Percentiles rank a stretch among this genome's conserved stretches.
Conservation (phyloP, 2,113 vertebrate genomes). For the Herpetotheres cachinnans region DNA sequence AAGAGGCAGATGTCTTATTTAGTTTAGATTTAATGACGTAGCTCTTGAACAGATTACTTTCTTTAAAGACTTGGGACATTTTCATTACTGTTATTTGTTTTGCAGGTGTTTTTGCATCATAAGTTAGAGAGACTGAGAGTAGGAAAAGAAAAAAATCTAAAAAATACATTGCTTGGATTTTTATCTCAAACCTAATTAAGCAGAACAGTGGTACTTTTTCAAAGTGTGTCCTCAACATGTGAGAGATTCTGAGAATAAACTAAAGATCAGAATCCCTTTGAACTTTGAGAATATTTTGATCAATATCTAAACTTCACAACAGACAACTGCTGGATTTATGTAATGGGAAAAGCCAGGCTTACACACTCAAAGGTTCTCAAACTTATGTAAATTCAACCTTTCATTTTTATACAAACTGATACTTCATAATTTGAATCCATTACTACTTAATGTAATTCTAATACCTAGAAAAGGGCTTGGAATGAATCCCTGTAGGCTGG, state of each 20-base stretch:
- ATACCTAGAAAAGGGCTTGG: not conserved
- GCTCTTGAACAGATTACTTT: not conserved
- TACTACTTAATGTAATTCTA: not conserved
- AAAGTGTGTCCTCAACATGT: not conserved
- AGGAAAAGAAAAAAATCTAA: not conserved
- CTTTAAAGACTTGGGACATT: not conserved
- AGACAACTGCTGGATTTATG: not conserved
- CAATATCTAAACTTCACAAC: not conserved
- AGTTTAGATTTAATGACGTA: not conserved
- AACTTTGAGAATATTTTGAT: not conserved
- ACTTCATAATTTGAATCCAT: not conserved
- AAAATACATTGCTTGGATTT: not conserved
- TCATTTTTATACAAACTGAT: not conserved
- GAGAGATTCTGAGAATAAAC: not conserved
- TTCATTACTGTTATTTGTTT: not conserved
- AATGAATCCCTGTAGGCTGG: not conserved
- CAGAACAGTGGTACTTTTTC: not conserved
- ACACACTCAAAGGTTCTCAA: not conserved
- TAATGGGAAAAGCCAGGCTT: not conserved
- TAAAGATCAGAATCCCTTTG: not conserved
- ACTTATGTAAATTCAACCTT: not conserved
- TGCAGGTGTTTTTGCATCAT: not conserved
- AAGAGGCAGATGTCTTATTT: not conserved
- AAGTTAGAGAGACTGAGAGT: not conserved
- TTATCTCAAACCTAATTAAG: not conserved